These are phyloP conservation scores for Odontomachus brunneus DNA, from an alignment of 1,140 invertebrate species.

Conservation along the genomic window DNA sequence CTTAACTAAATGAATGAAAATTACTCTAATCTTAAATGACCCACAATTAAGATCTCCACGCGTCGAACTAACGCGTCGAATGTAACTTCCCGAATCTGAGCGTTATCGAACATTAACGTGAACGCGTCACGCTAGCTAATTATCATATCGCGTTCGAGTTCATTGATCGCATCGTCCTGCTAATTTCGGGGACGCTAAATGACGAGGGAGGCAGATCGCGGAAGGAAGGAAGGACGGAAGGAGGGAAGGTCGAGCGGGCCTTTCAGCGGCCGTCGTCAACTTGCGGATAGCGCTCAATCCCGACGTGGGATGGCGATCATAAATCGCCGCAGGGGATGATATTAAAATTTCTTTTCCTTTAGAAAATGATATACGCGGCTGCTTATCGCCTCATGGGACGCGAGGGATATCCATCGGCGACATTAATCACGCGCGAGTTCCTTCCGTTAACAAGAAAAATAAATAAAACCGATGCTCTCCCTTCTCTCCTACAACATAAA, in stretches of 20 bases:
- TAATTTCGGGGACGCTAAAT: conserved; percentile 48
- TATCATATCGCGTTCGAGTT: conserved; percentile 65
- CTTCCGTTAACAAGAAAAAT: conserved; percentile 41
- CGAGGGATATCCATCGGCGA: neutral
- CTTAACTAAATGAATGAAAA: too few species aligned
- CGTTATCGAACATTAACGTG: neutral
- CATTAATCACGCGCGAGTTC: conserved; percentile 62
- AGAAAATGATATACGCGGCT: conserved; percentile 49
- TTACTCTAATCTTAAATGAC: too few species aligned
- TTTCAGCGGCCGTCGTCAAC: conserved; percentile 32
- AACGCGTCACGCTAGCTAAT: conserved; percentile 60
- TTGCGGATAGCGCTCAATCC: conserved; percentile 52
- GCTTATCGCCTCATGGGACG: conserved; percentile 37
- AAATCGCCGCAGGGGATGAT: conserved; percentile 64
- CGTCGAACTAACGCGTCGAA: too few species aligned
- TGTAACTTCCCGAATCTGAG: neutral
- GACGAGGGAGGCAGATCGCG: neutral
- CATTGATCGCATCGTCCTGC: conserved; percentile 55
- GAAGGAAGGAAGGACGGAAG: neutral
- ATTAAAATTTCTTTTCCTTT: conserved; percentile 69
- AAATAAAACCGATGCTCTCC: conserved; percentile 17
- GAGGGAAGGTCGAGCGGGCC: neutral
- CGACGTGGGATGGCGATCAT: conserved; percentile 44
- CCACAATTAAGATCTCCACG: too few species aligned
- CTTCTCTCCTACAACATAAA: neutral